Evolutionary conservation across 2,113 vertebrate genomes (phyloP).

Genomic region (Orientallactaga bullata): DNA sequence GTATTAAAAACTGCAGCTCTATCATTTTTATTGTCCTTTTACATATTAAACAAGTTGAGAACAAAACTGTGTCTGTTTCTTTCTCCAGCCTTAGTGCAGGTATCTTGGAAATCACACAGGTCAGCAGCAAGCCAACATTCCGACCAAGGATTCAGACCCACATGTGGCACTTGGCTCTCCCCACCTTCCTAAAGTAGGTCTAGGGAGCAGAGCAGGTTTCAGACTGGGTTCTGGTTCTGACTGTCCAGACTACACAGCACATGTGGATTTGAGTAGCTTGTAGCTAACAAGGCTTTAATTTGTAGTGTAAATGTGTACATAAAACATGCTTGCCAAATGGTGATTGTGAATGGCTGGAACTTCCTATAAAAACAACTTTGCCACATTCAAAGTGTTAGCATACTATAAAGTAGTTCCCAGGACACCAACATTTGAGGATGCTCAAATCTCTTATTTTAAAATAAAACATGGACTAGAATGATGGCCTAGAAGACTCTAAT

Average conservation of each 20-base stretch:
- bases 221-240: not conserved
- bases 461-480: too few relatives aligned
- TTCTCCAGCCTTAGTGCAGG: not conserved
- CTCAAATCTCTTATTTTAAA: not conserved
- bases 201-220: rapidly evolving
- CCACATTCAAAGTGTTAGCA: too few relatives aligned
- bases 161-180: too few relatives aligned
- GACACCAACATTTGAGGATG: not conserved
- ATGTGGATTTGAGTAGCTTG: not conserved
- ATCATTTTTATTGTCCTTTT: conserved; percentile 33
- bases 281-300: not conserved
- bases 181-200: not conserved
- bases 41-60: conserved; percentile 69
- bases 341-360: not conserved
- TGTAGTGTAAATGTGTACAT: not conserved
- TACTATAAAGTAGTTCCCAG: not conserved
- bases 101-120: not conserved
- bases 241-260: not conserved
- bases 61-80: not conserved
- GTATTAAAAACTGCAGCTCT: not conserved
- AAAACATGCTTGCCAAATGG: not conserved
- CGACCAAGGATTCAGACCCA: not conserved
- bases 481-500: too few relatives aligned
- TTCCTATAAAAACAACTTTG: too few relatives aligned
- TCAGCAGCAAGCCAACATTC: too few relatives aligned